phyloP scores from a whole-genome alignment of 2,113 vertebrate genomes.

The Vulpes ferrilata region DNA sequence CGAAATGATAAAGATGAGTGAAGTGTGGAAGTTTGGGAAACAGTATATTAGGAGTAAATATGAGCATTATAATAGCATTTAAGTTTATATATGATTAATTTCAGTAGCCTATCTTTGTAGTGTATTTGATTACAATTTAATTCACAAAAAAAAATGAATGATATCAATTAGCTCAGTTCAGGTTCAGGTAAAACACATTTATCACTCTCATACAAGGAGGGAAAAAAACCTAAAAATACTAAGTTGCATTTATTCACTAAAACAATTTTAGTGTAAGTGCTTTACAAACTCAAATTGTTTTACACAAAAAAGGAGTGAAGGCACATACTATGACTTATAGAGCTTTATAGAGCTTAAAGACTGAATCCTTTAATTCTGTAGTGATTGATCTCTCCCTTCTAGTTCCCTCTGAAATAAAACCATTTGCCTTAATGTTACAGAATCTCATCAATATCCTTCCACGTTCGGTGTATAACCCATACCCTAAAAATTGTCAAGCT shows the following conservation, averaged over 20 bases:
- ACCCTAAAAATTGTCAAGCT: not conserved
- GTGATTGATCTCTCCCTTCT: not conserved
- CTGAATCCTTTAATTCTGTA: not conserved
- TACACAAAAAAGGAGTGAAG: not conserved
- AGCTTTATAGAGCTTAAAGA: not conserved
- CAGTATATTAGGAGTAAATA: not conserved
- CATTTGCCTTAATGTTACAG: not conserved
- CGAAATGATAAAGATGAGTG: not conserved
- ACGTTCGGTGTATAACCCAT: not conserved
- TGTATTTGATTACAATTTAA: not conserved
- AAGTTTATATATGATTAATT: not conserved
- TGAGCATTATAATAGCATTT: not conserved
- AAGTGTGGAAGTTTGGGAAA: not conserved
- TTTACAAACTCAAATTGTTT: not conserved
- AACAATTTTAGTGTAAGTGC: not conserved
- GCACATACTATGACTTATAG: not conserved
- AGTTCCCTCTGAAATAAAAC: not conserved
- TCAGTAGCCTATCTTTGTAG: not conserved
- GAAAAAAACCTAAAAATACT: not conserved
- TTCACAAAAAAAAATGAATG: not conserved
- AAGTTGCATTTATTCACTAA: not conserved
- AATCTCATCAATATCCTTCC: not conserved
- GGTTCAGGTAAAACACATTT: not conserved
- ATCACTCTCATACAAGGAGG: not conserved
- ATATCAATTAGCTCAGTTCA: not conserved